Base-by-base conservation (phyloP, 2,888 invertebrate genomes). In the Rhodophaea formosa region DNA sequence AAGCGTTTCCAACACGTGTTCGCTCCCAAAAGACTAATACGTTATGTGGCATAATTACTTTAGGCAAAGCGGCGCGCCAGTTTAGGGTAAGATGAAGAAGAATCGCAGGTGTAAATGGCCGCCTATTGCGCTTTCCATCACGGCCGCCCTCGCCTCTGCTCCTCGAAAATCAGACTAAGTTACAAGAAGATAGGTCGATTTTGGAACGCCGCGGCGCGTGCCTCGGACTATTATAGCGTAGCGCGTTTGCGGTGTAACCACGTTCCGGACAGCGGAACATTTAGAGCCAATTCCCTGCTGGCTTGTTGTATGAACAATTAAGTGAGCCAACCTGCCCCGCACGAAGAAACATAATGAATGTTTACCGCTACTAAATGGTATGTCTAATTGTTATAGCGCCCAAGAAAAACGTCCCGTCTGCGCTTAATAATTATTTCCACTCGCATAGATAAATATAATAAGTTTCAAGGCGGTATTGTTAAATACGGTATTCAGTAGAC, bases 281-380 rank as follows among this genome's bases (percentile, higher is more conserved):
- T 87, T 88, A 86, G 82, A 87, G 82, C 84, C 83, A 86, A 89
- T 88, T 86, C 88, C 84, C 88, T 68, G 72, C 80, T 85, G 87
- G 84, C 86, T 88, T 89, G 88, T 88, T 88, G 85, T 85, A 88
- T 87, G 88, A 89, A 88, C 89, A 88, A 88, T 90, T 88, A 89
- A 87, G 84, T 82, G 82, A 82, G 77, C 82, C 79, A 82, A 84
- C 84, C 84, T 84, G 79, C 75, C 75, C 78, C 77, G 76, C 76
- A 82, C 80, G 81, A 87, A 86, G 84, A 86, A 84, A 81, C 75
- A 72, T 86, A 85, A 86, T 86, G 79, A 83, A 83, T 86, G 82
- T 85, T 84, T 81, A 81, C 82, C 75, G 76, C 71, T 70, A 68
- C 77, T 84, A 83, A 84, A 80, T 83, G 80, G 74, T 77, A 63